Base-by-base conservation (phyloP, 2,113 vertebrate species). In the Labeo catla region DNA sequence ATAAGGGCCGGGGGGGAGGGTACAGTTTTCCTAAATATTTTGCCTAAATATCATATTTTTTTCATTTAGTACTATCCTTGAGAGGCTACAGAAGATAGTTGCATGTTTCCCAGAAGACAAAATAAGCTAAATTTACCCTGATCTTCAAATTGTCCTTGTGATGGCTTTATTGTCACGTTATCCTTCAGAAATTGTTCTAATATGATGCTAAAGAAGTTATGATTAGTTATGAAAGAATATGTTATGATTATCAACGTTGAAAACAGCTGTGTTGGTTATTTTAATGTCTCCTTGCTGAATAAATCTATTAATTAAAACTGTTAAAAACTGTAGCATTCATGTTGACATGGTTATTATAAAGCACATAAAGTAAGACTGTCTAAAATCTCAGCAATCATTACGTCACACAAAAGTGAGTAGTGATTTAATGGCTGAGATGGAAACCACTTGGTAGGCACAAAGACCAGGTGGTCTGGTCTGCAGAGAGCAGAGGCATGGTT, bases 391-490 rank as follows among this genome's bases (percentile, higher is more conserved):
- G 23, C 16, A 19, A 52, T 72, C 45, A 13, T 83, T 68, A 77
- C 73, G 65, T 76, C 78, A 82, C 81, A 59, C 43, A 79, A 66
- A 23, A 52, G 84, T 81, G 78, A 73, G 8, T 80, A 8, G 70
- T 87, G 83, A 88, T 89, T 85, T 89, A 91, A 88, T 78, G 80
- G 61, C 80, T 79, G 81, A 13, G 54, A 83, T 72, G 87, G 49
- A 78, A 86, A 83, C 65, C 77, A 63, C 87, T 87, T 77, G 77
- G 80, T 72, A 85, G 52, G n/a, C 68, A 80, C 59, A 39, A 72
- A 80, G 88, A 88, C 83, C 89, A 89, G 87, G 85, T 86, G 87
- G 87, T 23, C 61, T 12, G 81, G 74, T 84, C 81, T 83, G 63
- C 63, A 36, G 72, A 72, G 86, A 84, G 83, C 83, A n/a, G 47